phyloP scores from a whole-genome alignment of 2,888 invertebrate species.

The Candidula unifasciata region DNA sequence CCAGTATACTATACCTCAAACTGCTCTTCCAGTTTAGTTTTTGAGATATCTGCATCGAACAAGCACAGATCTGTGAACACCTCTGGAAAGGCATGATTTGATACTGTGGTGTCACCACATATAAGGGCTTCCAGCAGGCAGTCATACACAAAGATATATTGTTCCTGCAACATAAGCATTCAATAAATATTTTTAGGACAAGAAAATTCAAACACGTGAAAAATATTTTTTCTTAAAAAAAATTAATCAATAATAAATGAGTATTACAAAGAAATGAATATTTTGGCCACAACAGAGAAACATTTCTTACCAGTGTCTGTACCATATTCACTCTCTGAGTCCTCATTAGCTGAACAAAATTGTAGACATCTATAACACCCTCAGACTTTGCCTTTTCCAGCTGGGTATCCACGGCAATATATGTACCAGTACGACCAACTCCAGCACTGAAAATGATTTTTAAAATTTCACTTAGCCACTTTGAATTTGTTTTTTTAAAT shows the following conservation, averaged over 20 bases:
- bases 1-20: constrained; percentile 61
- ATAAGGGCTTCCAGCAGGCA: constrained; percentile 71
- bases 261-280: neutral
- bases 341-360: constrained; percentile 75
- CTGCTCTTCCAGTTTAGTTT: constrained; percentile 71
- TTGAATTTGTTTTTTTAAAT: too few relatives aligned
- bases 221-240: neutral
- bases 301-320: constrained; percentile 72
- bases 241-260: neutral
- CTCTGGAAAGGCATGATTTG: constrained; percentile 65
- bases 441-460: constrained; percentile 70
- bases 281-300: neutral
- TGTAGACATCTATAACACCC: constrained; percentile 74
- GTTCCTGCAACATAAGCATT: constrained; percentile 62
- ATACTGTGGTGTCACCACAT: constrained; percentile 71
- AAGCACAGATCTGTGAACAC: constrained; percentile 67
- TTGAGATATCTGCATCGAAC: constrained; percentile 69
- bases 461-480: constrained; percentile 27
- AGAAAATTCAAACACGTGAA: neutral
- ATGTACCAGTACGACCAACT: constrained; percentile 76
- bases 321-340: constrained; percentile 77
- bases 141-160: constrained; percentile 74
- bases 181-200: neutral
- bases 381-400: constrained; percentile 75
- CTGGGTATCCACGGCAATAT: constrained; percentile 76